phyloP scores from a whole-genome alignment of 2,888 invertebrate genomes.

The Hypena proboscidalis region DNA sequence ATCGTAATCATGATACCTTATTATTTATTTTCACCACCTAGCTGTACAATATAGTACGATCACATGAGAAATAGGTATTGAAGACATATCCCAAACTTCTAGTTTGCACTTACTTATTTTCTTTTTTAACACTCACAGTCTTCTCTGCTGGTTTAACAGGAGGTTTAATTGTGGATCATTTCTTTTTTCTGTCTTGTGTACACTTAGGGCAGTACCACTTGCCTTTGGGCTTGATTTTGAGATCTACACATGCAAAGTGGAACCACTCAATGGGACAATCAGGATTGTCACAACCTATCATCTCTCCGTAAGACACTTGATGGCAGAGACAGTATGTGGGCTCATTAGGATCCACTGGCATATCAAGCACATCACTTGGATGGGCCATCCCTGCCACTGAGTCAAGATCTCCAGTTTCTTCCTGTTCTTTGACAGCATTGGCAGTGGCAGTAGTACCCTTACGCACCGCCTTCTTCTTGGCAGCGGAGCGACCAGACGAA shows the following conservation, averaged over 20 bases:
- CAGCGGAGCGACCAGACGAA: constrained; percentile 68
- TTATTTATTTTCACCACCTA: constrained; percentile 16
- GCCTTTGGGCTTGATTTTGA: constrained; percentile 96
- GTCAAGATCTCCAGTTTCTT: constrained; percentile 81
- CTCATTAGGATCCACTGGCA: constrained; percentile 98
- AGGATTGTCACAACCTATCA: constrained; percentile 98
- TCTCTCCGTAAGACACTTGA: constrained; percentile 98
- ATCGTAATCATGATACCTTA: constrained; percentile 18
- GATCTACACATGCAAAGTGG: constrained; percentile 96
- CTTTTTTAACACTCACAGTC: constrained; percentile 72
- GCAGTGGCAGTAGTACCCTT: constrained; percentile 69
- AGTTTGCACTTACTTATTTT: constrained; percentile 59
- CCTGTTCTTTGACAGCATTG: constrained; percentile 71
- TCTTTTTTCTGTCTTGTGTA: constrained; percentile 91
- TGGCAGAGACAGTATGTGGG: constrained; percentile 99
- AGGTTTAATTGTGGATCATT: constrained; percentile 84
- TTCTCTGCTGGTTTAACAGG: constrained; percentile 66
- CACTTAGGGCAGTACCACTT: constrained; percentile 99
- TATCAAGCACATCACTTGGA: constrained; percentile 95
- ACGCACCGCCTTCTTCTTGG: constrained; percentile 75
- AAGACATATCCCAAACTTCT: constrained; percentile 21
- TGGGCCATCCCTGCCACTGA: constrained; percentile 87
- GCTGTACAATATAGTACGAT: constrained; percentile 27
- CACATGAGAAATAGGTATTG: constrained; percentile 26
- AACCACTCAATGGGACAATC: constrained; percentile 97